These are phyloP conservation scores for Liparis tanakae DNA, from an alignment of 2,797 vertebrate species.

Conservation along the genomic window DNA sequence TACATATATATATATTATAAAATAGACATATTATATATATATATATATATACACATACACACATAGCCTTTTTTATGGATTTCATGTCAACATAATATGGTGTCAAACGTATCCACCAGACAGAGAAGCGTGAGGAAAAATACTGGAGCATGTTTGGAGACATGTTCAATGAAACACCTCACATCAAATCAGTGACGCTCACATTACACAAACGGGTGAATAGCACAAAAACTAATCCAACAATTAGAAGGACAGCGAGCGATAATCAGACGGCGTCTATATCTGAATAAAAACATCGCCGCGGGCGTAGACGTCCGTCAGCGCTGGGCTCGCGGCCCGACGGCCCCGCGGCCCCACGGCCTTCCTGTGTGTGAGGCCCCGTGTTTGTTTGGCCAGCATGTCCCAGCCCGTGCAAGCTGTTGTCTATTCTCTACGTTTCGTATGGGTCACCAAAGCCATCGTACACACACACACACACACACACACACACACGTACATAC, in stretches of 20 bases:
- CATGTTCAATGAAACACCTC: not conserved
- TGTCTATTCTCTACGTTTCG: conserved; percentile 54
- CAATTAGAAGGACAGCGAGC: not conserved
- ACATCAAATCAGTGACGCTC: not conserved
- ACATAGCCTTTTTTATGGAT: not conserved
- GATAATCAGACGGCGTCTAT: not conserved
- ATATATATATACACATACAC: too few species aligned
- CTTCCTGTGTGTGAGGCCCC: conserved; percentile 54
- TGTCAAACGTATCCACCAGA: not conserved
- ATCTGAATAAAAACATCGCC: not conserved
- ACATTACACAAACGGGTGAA: not conserved
- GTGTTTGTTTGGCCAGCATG: conserved; percentile 71
- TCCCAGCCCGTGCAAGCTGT: conserved; percentile 49
- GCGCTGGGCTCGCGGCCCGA: not conserved
- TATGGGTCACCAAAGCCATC: conserved; percentile 71
- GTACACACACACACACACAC: too few species aligned
- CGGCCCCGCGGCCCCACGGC: too few species aligned
- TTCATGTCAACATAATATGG: not conserved
- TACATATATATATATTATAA: too few species aligned
- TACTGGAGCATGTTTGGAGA: not conserved
- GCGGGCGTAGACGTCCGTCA: conserved; percentile 18
- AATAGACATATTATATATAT: too few species aligned
- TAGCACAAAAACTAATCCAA: not conserved
- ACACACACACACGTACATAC: conserved; percentile 50
- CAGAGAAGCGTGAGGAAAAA: not conserved